Evolutionary conservation across 2,113 vertebrate genomes (phyloP).

Genomic region (Felis catus): F.catus_Fca126_mat1.0 CM031419.1:119016501-119017000

Average conservation of each 20-base stretch:
- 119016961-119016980: not conserved
- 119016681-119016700: not conserved
- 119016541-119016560: not conserved
- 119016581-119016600: not conserved
- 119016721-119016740: not conserved
- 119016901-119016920: too few relatives aligned
- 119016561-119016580: not conserved
- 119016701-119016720: not conserved
- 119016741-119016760: not conserved
- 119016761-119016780: too few relatives aligned
- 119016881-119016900: too few relatives aligned
- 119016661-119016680: not conserved
- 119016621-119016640: fast-evolving
- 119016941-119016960: not conserved
- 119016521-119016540: not conserved
- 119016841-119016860: too few relatives aligned
- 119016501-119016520: not conserved
- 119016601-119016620: not conserved
- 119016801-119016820: too few relatives aligned
- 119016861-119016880: too few relatives aligned
- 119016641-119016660: not conserved
- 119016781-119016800: too few relatives aligned
- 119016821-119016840: too few relatives aligned
- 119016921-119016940: not conserved
- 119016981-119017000: fast-evolving